Conservation (phyloP, 2,113 vertebrate species). For the Carassius carassius region DNA sequence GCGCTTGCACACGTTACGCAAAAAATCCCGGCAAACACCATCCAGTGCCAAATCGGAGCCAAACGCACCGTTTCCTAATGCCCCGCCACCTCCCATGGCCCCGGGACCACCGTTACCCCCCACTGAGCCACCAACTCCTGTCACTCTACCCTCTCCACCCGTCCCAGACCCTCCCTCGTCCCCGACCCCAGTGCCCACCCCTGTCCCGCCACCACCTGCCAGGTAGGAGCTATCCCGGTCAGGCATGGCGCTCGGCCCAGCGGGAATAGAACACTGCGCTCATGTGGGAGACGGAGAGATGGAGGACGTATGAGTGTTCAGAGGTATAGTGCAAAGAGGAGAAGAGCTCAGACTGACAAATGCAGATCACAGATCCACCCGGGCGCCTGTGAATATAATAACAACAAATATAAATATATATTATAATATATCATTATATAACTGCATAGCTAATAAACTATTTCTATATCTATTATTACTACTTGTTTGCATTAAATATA, state of each 20-base stretch:
- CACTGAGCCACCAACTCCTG: conserved; percentile 65
- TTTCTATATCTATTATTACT: neutral
- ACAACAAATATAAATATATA: neutral
- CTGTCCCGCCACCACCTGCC: conserved; percentile 68
- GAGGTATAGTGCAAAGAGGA: neutral
- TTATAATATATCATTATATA: neutral
- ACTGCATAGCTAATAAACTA: neutral
- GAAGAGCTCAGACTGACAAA: neutral
- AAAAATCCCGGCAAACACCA: conserved; percentile 92
- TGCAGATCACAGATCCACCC: neutral
- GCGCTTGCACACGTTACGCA: conserved; percentile 94
- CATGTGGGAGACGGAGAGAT: conserved; percentile 68
- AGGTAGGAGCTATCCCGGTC: conserved; percentile 87
- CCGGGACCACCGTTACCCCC: conserved; percentile 61
- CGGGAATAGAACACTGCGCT: conserved; percentile 67
- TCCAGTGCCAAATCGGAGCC: conserved; percentile 68
- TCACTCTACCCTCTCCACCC: conserved; percentile 67
- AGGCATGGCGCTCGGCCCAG: conserved; percentile 83
- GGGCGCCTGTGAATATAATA: conserved; percentile 25
- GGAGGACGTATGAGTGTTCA: neutral
- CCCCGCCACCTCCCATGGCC: conserved; percentile 74
- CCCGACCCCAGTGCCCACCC: conserved; percentile 59
- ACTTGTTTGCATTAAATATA: too few species aligned
- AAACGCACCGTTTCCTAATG: conserved; percentile 70
- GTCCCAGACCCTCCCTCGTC: conserved; percentile 72